phyloP scores from a whole-genome alignment of 2,888 invertebrate species.

The Brenthis ino region DNA sequence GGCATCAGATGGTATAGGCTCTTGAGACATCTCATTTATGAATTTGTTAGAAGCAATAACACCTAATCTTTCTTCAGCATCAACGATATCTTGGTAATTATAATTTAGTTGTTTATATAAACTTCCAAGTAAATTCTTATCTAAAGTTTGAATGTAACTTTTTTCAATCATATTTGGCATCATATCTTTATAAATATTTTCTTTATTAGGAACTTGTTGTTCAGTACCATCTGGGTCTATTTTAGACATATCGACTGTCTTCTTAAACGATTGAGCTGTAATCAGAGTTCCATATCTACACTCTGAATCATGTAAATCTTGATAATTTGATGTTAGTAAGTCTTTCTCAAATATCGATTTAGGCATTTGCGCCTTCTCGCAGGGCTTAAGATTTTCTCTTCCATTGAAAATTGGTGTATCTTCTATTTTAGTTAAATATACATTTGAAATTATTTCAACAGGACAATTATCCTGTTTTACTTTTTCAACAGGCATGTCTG shows the following conservation, averaged over 20 bases:
- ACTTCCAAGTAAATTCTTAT: neutral
- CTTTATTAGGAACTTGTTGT: neutral
- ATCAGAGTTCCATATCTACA: conserved; percentile 37
- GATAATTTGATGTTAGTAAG: conserved; percentile 40
- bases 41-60: conserved; percentile 17
- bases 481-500: neutral
- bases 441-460: neutral
- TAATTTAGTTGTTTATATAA: conserved; percentile 24
- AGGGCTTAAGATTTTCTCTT: neutral
- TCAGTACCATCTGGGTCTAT: neutral
- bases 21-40: neutral
- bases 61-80: conserved; percentile 38
- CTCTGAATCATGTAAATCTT: conserved; percentile 54
- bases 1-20: neutral
- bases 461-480: neutral
- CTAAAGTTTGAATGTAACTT: neutral
- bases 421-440: neutral
- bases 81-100: conserved; percentile 35
- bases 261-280: neutral
- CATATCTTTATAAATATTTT: neutral
- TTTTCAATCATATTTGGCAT: neutral
- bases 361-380: neutral
- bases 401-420: neutral
- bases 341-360: conserved; percentile 1
- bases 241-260: neutral